Evolutionary conservation across 2,797 vertebrate species (phyloP).

Genomic region (Sebastes aleutianus): DNA sequence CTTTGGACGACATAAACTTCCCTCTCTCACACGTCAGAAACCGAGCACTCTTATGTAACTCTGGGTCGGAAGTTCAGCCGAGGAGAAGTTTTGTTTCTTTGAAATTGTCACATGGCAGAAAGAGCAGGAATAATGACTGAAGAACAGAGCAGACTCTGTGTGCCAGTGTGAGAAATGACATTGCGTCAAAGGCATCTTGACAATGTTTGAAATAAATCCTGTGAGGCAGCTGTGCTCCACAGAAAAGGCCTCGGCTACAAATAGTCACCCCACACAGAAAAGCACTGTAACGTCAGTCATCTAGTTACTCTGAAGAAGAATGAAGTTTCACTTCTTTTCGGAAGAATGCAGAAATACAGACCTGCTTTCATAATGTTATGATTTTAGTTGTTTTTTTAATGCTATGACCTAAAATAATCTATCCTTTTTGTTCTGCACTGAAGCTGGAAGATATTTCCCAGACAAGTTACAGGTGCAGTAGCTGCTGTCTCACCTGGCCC

Average conservation of each 20-base stretch:
- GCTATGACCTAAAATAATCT: not conserved
- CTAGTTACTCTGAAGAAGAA: conserved; percentile 12
- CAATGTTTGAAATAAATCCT: conserved; percentile 69
- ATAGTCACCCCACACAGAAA: conserved; percentile 5
- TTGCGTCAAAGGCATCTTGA: conserved; percentile 58
- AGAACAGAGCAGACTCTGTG: conserved; percentile 53
- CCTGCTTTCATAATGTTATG: not conserved
- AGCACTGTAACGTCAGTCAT: not conserved
- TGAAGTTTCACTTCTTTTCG: conserved; percentile 19
- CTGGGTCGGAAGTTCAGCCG: conserved; percentile 64
- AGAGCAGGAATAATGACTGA: conserved; percentile 45
- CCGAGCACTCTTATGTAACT: conserved; percentile 57
- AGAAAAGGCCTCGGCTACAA: conserved; percentile 31
- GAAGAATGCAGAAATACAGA: conserved; percentile 12
- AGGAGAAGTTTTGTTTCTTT: conserved; percentile 18
- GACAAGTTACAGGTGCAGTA: not conserved
- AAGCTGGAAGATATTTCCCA: not conserved
- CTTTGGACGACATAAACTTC: conserved; percentile 11
- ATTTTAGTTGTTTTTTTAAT: not conserved
- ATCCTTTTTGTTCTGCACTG: not conserved
- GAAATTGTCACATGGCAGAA: conserved; percentile 54
- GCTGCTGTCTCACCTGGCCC: not conserved
- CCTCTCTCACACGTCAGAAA: conserved; percentile 41
- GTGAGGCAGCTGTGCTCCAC: conserved; percentile 44
- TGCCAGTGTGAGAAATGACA: conserved; percentile 62